These are phyloP conservation scores for Leptodactylus fuscus DNA, from an alignment of 2,113 vertebrate species.

Conservation along the genomic window DNA sequence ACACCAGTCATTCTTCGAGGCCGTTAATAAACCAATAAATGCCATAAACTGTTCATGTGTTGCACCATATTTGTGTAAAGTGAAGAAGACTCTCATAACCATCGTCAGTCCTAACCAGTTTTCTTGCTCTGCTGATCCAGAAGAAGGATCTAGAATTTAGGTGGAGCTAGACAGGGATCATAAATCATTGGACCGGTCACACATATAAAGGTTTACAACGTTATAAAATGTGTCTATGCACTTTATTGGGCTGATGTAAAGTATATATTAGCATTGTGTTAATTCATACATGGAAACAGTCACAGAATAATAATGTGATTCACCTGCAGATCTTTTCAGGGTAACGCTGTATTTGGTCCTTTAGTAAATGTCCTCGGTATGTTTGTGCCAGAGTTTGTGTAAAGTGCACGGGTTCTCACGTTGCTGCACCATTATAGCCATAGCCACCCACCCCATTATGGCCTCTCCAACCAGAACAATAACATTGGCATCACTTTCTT, in stretches of 20 bases:
- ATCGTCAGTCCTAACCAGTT: no score
- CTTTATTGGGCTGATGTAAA: constrained; percentile 13
- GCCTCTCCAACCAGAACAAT: constrained; percentile 19
- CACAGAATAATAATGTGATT: neutral
- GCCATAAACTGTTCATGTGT: neutral
- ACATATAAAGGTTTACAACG: neutral
- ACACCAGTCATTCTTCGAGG: no score
- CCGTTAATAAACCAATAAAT: no score
- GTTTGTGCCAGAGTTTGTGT: neutral
- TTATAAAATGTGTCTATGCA: neutral
- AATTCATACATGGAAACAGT: neutral
- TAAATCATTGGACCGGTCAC: neutral
- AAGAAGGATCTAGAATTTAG: neutral
- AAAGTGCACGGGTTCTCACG: neutral
- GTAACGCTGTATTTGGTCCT: neutral
- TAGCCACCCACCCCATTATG: constrained; percentile 17
- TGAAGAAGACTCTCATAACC: no score
- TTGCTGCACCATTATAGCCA: constrained; percentile 2
- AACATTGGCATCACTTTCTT: constrained; percentile 26
- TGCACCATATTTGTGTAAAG: neutral
- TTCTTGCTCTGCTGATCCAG: neutral
- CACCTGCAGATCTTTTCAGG: neutral
- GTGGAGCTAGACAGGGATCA: neutral
- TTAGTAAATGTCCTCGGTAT: neutral
- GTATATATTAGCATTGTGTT: neutral